Percentiles rank a stretch among this genome's conserved stretches.
Evolutionary conservation across 2,888 invertebrate species (phyloP).

Genomic region (Polyploca ridens): DNA sequence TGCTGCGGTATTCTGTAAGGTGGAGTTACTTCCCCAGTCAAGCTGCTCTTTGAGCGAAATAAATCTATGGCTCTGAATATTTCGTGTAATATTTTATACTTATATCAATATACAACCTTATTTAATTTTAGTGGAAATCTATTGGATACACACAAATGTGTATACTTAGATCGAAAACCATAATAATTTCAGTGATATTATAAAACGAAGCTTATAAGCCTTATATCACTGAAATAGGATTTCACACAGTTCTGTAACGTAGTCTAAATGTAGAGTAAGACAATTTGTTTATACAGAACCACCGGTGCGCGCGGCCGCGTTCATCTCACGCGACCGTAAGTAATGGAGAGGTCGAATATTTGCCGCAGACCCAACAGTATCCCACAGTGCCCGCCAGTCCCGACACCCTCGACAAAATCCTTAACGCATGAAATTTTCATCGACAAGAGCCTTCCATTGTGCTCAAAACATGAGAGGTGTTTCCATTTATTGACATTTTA

Average conservation of each 20-base stretch:
- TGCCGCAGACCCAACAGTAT: conserved; percentile 47
- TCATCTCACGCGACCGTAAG: conserved; percentile 51
- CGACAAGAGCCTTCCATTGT: conserved; percentile 45
- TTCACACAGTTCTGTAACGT: background rate
- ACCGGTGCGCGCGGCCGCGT: conserved; percentile 39
- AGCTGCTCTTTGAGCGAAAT: too few species aligned
- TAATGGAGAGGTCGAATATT: conserved; percentile 67
- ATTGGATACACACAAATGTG: too few species aligned
- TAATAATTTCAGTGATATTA: background rate
- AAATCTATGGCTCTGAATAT: too few species aligned
- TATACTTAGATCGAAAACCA: background rate
- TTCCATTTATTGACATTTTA: conserved; percentile 46
- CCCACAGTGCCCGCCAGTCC: background rate
- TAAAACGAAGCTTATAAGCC: background rate
- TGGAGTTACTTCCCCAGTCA: too few species aligned
- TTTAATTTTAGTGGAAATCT: too few species aligned
- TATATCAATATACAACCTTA: too few species aligned
- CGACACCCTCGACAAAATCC: conserved; percentile 44
- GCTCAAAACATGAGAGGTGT: conserved; percentile 41
- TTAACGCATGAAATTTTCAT: conserved; percentile 65
- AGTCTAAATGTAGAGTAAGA: conserved; percentile 33
- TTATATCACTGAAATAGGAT: background rate
- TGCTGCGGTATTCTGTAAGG: too few species aligned
- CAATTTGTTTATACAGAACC: conserved; percentile 54
- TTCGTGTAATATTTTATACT: too few species aligned